phyloP scores from a whole-genome alignment of 1,140 invertebrate genomes.

The Eufriesea mexicana region DNA sequence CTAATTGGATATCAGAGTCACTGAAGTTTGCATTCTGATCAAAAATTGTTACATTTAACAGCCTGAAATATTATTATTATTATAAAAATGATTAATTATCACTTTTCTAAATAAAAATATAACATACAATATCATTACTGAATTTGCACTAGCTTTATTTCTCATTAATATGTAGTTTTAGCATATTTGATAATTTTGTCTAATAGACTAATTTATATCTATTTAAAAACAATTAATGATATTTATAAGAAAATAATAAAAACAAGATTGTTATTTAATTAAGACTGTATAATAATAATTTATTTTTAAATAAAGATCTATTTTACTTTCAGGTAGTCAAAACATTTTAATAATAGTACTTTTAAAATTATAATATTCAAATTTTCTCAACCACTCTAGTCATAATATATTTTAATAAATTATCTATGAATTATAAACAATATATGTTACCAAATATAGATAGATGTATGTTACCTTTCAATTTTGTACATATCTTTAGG shows the following conservation, averaged over 20 bases:
- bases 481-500: slow-evolving; percentile 87
- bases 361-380: too few species aligned
- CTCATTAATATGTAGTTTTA: background rate
- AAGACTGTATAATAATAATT: background rate
- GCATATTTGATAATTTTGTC: background rate
- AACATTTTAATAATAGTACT: too few species aligned
- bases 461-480: slow-evolving; percentile 77
- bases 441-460: too few species aligned
- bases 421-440: too few species aligned
- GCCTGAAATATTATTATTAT: slow-evolving; percentile 63
- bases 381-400: too few species aligned
- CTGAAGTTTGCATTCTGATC: slow-evolving; percentile 87
- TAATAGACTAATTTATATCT: background rate
- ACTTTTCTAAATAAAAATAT: background rate
- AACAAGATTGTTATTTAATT: background rate
- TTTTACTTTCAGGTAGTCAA: too few species aligned
- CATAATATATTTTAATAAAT: background rate
- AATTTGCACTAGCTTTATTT: background rate
- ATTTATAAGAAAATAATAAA: background rate
- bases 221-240: background rate
- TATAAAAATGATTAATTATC: background rate
- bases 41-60: slow-evolving; percentile 87
- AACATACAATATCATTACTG: background rate
- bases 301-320: too few species aligned
- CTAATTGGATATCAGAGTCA: slow-evolving; percentile 88